A percentile compares a stretch with the other conserved stretches of the same genome.
phyloP scores from a whole-genome alignment of 2,113 vertebrate species.

The Actenoides lindsayi region DNA sequence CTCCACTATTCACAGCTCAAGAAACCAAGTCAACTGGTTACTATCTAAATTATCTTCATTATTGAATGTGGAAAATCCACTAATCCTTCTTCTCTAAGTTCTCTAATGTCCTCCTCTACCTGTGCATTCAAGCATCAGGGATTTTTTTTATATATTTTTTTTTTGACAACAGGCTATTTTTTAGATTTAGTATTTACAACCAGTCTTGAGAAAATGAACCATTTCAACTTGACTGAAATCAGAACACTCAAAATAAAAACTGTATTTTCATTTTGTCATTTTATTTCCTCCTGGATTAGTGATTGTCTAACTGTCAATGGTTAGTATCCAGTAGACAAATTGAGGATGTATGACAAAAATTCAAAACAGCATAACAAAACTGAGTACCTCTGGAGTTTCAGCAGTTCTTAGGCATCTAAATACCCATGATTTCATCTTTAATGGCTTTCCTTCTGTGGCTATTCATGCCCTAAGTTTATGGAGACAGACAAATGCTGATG shows the following conservation, averaged over 20 bases:
- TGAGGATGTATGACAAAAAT: neutral
- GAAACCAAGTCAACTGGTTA: neutral
- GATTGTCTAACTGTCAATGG: neutral
- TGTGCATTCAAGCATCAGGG: neutral
- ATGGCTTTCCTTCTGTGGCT: neutral
- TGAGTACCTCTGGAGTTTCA: neutral
- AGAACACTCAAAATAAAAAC: neutral
- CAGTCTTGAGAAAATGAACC: neutral
- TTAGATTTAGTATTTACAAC: neutral
- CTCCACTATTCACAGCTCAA: neutral
- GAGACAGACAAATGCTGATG: neutral
- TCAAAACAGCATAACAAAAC: neutral
- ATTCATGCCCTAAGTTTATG: neutral
- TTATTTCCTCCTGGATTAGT: neutral
- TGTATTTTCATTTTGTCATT: neutral
- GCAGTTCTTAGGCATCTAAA: neutral
- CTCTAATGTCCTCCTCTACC: neutral
- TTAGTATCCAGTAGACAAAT: neutral
- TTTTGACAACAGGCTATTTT: neutral
- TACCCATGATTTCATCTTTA: neutral
- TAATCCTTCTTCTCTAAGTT: neutral
- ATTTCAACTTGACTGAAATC: neutral
- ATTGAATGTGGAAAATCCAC: neutral
- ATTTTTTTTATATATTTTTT: neutral
- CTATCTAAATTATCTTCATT: neutral